phyloP scores from a whole-genome alignment of 2,888 invertebrate genomes.

The Antheraea assamensis region DNA sequence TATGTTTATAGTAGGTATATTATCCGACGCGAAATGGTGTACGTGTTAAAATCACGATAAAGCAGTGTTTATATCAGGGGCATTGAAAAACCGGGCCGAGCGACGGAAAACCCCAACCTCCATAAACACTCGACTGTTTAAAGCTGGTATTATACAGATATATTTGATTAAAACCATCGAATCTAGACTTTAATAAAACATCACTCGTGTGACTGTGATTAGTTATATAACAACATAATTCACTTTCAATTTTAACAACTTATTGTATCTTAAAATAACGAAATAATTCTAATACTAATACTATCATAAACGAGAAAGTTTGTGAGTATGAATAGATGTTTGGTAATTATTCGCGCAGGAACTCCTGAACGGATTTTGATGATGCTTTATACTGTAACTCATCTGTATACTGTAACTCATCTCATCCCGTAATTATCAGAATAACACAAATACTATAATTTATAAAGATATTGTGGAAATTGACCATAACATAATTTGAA shows the following conservation, averaged over 20 bases:
- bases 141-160: slow-evolving; percentile 3
- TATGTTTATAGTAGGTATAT: not conserved
- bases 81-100: slow-evolving; percentile 52
- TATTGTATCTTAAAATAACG: not conserved
- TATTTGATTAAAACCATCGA: not conserved
- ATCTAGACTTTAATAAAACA: not conserved
- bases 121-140: slow-evolving; percentile 24
- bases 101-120: slow-evolving; percentile 56
- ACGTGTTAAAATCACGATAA: slow-evolving; percentile 20
- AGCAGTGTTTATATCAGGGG: slow-evolving; percentile 23
- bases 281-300: not conserved
- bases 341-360: no score
- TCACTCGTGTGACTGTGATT: not conserved
- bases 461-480: no score
- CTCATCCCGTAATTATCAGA: no score
- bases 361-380: no score
- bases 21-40: slow-evolving; percentile 7
- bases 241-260: no score
- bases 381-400: no score
- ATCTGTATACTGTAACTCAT: no score
- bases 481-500: no score
- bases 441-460: no score
- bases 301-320: no score
- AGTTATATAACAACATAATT: not conserved
- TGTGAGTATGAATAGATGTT: no score